phyloP scores from a whole-genome alignment of 2,113 vertebrate genomes.

The Oncorhynchus clarkii region DNA sequence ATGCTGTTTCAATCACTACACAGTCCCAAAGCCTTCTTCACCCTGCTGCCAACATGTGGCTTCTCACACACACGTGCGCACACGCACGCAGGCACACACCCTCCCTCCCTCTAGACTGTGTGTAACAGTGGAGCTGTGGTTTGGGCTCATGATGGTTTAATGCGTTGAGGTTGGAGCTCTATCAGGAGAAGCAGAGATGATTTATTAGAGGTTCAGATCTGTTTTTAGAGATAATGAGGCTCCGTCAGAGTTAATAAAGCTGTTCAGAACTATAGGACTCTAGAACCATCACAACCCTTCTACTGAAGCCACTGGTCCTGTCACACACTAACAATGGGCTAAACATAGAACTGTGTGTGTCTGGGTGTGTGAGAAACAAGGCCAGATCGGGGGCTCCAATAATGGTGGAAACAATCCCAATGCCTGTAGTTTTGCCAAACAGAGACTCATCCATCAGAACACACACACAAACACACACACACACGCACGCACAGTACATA shows the following conservation, averaged over 20 bases:
- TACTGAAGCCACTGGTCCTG: constrained; percentile 56
- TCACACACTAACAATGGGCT: constrained; percentile 61
- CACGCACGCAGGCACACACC: background rate
- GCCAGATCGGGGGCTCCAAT: constrained; percentile 1
- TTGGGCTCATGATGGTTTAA: constrained; percentile 68
- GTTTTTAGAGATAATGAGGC: constrained; percentile 76
- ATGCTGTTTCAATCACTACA: constrained; percentile 79
- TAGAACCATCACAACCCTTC: constrained; percentile 57
- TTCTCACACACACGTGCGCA: constrained; percentile 36
- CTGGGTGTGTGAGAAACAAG: background rate
- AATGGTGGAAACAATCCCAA: constrained; percentile 36
- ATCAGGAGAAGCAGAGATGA: constrained; percentile 76
- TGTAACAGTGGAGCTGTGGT: constrained; percentile 64
- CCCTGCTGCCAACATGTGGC: constrained; percentile 62
- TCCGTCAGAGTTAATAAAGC: constrained; percentile 76
- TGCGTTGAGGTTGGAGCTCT: constrained; percentile 69
- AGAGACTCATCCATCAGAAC: constrained; percentile 34
- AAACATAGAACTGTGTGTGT: constrained; percentile 33
- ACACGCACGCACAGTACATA: too few species aligned
- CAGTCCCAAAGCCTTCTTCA: constrained; percentile 61
- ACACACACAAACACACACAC: too few species aligned
- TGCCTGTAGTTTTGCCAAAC: background rate
- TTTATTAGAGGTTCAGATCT: constrained; percentile 77
- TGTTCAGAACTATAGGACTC: too few species aligned
- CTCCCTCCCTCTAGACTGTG: constrained; percentile 21